Base-by-base conservation (phyloP, 1,140 invertebrate species). In the Pseudomyrmex sp. region DNA sequence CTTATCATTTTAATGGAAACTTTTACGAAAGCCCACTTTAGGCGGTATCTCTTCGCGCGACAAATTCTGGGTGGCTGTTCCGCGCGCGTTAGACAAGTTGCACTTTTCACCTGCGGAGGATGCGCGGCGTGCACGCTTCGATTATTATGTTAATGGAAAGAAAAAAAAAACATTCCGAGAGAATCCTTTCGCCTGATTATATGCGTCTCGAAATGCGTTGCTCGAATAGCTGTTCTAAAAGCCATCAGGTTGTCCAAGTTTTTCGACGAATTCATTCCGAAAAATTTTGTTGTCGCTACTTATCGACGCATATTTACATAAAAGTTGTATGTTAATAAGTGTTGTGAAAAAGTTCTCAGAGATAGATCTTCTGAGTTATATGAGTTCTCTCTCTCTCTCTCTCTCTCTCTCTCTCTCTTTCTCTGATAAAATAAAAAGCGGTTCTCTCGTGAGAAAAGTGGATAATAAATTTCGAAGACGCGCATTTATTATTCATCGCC, bases 11-110 rank as follows among this genome's bases (percentile, higher is more conserved):
- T n/a, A n/a, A n/a, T n/a, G n/a, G n/a, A n/a, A n/a, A n/a, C n/a
- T n/a, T n/a, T n/a, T n/a, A n/a, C n/a, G n/a, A n/a, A n/a, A n/a
- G n/a, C n/a, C n/a, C n/a, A n/a, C n/a, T 18, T n/a, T n/a, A n/a
- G n/a, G n/a, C n/a, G n/a, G n/a, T 18, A 18, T 18, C 18, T 18
- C 18, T 72, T 82, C 50, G 58, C 54, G 62, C 65, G 59, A 76
- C 85, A 74, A 84, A 82, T 89, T 88, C 65, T 90, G 87, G 87
- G 82, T 89, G 89, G 85, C 65, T 88, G 87, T 90, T 9, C 83
- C 58, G 13, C 48, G n/a, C 68, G 35, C 50, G 23, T 15, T 15
- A 46, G 59, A 76, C 65, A 82, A 82, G 84, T 26, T 35, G 70
- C 82, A 58, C 69, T 84, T 83, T 86, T 82, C 58, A 23, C 56